Evolutionary conservation across 2,797 vertebrate genomes (phyloP).

Genomic region (Sebastes matsubarae): DNA sequence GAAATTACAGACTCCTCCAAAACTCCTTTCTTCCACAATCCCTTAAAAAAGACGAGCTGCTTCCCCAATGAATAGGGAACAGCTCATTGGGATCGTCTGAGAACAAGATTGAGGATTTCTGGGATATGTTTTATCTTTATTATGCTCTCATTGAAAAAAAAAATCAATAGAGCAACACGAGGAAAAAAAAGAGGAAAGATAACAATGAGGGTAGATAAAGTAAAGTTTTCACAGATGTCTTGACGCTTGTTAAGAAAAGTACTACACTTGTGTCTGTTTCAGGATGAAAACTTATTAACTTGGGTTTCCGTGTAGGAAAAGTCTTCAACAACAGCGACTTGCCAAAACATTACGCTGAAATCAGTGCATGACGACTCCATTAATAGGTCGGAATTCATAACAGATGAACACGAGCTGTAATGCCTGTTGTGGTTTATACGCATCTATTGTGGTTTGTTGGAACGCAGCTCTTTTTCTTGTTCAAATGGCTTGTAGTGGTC

Average conservation of each 20-base stretch:
- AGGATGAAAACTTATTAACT: slow-evolving; percentile 69
- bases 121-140: slow-evolving; percentile 73
- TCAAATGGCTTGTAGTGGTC: slow-evolving; percentile 47
- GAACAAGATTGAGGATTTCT: slow-evolving; percentile 70
- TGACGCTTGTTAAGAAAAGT: slow-evolving; percentile 62
- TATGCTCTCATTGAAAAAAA: slow-evolving; percentile 65
- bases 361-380: slow-evolving; percentile 37
- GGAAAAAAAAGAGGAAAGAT: slow-evolving; percentile 62
- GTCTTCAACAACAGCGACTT: slow-evolving; percentile 48
- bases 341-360: slow-evolving; percentile 36
- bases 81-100: slow-evolving; percentile 69
- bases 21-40: slow-evolving; percentile 64
- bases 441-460: slow-evolving; percentile 46
- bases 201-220: slow-evolving; percentile 69
- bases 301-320: slow-evolving; percentile 49
- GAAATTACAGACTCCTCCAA: slow-evolving; percentile 61
- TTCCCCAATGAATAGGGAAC: slow-evolving; percentile 70
- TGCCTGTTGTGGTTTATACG: slow-evolving; percentile 51
- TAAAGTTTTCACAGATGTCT: slow-evolving; percentile 65
- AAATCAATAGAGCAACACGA: slow-evolving; percentile 73
- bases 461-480: slow-evolving; percentile 37
- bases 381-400: slow-evolving; percentile 52
- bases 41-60: slow-evolving; percentile 64
- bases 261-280: slow-evolving; percentile 66
- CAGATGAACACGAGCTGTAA: slow-evolving; percentile 46